Evolutionary conservation across 2,888 invertebrate genomes (phyloP), one percentile per base, ranked within the genome.

Genomic region (Hydriomena furcata): DNA sequence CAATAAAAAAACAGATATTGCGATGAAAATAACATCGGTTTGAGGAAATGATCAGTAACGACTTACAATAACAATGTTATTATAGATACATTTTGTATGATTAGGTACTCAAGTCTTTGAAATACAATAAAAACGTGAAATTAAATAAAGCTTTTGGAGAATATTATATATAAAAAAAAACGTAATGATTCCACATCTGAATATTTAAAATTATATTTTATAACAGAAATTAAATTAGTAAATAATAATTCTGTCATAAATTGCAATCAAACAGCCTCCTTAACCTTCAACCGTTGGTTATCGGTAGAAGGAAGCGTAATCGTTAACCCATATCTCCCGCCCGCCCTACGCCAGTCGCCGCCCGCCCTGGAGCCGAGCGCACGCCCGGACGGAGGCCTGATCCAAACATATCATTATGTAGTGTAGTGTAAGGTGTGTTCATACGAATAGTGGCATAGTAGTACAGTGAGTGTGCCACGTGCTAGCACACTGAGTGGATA

Each of bases 361-460:
- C 84, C 82, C 77, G 82, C 79, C 78, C 79, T 71, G 73, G 71
- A 69, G 68, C 65, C 66, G 67, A 61, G 63, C 69, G 75, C 76
- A 65, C 79, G 77, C 67, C 64, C 65, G 65, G 71, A 60, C 66
- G 63, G 80, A 78, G 79, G 83, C 84, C 84, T 76, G 25, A 74
- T 68, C 65, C 66, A 80, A 74, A 88, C 87, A 88, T 88, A 87
- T 87, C 87, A 86, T 66, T 71, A 71, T 65, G 63, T 66, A 61
- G 58, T 55, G 42, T 57, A 59, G 52, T 55, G 47, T 57, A 61
- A 57, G 54, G 55, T 58, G 51, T 42, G 40, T 35, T 30, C 20
- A 30, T 5, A n/a, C n/a, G n/a, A n/a, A n/a, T 17, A 17, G 17
- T 17, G 4, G 2, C 17, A 17, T 17, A 17, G 17, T 4, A 17